phyloP scores from a whole-genome alignment of 1,140 invertebrate genomes.

The Musca domestica region DNA sequence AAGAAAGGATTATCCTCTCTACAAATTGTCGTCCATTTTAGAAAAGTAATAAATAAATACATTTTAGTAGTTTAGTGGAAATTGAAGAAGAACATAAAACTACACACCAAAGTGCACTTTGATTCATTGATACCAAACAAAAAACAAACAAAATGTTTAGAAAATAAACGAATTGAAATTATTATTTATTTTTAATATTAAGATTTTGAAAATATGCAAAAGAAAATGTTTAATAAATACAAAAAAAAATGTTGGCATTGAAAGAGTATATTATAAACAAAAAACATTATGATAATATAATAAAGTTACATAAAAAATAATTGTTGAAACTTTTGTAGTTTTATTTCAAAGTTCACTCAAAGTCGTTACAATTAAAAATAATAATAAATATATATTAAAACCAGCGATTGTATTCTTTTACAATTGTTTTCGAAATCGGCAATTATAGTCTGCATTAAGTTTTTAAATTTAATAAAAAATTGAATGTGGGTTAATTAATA shows the following conservation, averaged over 20 bases:
- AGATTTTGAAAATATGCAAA: constrained; percentile 2
- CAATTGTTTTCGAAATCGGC: no score
- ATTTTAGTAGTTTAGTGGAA: constrained; percentile 10
- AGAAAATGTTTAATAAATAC: not conserved
- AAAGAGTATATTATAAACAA: no score
- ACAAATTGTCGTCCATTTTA: not conserved
- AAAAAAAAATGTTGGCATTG: constrained; percentile 13
- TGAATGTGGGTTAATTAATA: no score
- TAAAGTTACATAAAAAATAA: constrained; percentile 7
- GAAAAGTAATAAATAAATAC: not conserved
- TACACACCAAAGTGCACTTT: constrained; percentile 4
- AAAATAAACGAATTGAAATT: not conserved
- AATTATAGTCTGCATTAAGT: no score
- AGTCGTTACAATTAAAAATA: not conserved
- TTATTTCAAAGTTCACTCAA: not conserved
- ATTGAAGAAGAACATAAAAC: not conserved
- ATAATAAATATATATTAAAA: not conserved
- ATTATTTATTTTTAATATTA: constrained; percentile 2
- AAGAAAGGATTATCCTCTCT: not conserved
- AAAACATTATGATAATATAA: constrained; percentile 8
- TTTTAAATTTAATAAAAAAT: no score
- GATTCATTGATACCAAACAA: constrained; percentile 4
- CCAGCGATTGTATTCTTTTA: no score
- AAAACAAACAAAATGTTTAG: not conserved
- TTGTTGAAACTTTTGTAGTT: constrained; percentile 4